Percentiles rank a stretch among this genome's conserved stretches.
Conservation (phyloP, 2,113 vertebrate species). For the Potamarius usumacintae region DNA sequence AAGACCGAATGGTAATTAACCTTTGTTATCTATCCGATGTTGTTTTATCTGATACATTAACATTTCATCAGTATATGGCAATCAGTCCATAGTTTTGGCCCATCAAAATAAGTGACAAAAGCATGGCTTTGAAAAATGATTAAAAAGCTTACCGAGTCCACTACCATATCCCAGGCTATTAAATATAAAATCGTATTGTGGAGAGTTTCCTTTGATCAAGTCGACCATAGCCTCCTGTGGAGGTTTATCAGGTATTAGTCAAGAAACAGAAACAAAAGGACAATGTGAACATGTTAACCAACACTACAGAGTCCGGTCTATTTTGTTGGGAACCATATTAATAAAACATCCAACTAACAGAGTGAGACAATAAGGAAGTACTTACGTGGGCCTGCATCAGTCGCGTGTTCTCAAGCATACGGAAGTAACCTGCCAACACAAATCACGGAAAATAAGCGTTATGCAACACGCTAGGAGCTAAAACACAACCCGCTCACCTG, state of each 20-base stretch:
- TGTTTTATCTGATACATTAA: no score
- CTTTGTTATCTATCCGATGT: no score
- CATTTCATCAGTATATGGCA: not conserved
- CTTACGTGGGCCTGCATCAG: constrained; percentile 64
- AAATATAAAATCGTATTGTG: not conserved
- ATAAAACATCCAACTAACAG: not conserved
- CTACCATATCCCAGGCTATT: constrained; percentile 31
- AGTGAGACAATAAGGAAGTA: constrained; percentile 7
- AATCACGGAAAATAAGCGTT: not conserved
- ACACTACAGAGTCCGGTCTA: not conserved
- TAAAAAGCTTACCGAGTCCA: constrained; percentile 46
- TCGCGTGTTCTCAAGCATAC: constrained; percentile 45
- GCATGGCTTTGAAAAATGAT: not conserved
- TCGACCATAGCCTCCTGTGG: constrained; percentile 63
- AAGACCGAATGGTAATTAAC: no score
- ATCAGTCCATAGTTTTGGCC: not conserved
- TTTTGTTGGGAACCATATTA: not conserved
- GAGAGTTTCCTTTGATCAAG: constrained; percentile 35
- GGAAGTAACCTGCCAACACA: constrained; percentile 31
- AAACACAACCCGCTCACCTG: not conserved
- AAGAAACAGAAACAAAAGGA: not conserved
- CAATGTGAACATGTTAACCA: not conserved
- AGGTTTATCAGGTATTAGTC: not conserved
- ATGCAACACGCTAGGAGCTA: not conserved
- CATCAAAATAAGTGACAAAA: not conserved